Base-by-base conservation (phyloP, 2,113 vertebrate genomes). In the Benitochromis conjunctus region DNA sequence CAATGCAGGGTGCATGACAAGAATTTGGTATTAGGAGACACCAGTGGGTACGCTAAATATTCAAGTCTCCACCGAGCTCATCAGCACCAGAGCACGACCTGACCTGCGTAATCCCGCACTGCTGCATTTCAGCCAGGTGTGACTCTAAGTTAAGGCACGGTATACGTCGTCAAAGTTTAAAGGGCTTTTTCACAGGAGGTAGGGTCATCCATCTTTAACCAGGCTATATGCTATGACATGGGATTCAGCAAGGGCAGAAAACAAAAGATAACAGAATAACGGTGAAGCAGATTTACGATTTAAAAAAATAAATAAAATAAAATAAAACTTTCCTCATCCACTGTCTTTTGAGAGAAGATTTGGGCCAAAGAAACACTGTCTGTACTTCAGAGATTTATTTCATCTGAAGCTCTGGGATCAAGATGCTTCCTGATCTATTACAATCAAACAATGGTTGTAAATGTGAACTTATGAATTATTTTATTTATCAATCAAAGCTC, bases 61-160 rank as follows among this genome's bases (percentile, higher is more conserved):
- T 13, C 2, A 38, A 19, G 77, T 87, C 82, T 89, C 60, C 80
- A 60, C 12, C 56, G 84, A 86, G 74, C 80, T 87, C 71, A 87
- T 81, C 79, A 87, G 36, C 12, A 14, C 16, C 60, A 76, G 46
- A 53, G 2, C 26, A 36, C 60, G 9, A 58, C 66, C 60, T 64
- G 80, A 83, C 86, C 86, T 54, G 3, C 81, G 46, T 85, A 69
- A 87, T 85, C 80, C 66, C 46, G 56, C 79, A 57, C 55, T 80
- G 51, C 54, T 69, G 24, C 24, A 80, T 64, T 71, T 81, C 81
- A 86, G 57, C 12, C 24, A 81, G 60, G 6, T 46, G 8, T 48
- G 46, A 10, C 5, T 6, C 24, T 13, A 58, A 77, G 24, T 53
- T 58, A 7, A 48, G 21, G 7, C 7, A 8, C 3, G n/a, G 31